Evolutionary conservation across 1,140 invertebrate species (phyloP).

Genomic region (Lepidurus couesii): DNA sequence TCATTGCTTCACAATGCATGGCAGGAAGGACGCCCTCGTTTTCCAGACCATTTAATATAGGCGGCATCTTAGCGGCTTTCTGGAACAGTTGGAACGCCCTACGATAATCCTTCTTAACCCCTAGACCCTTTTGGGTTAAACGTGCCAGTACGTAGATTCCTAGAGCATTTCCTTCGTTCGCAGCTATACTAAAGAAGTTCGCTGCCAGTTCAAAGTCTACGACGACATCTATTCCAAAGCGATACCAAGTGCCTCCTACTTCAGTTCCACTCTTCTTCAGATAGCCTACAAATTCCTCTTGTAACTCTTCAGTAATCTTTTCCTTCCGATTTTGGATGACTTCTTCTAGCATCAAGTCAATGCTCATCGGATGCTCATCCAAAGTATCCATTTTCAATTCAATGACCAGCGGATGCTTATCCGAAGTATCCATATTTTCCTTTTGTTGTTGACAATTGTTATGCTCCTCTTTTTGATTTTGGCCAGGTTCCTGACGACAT

Average conservation of each 20-base stretch:
- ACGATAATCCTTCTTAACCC: background rate
- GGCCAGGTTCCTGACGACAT: no score
- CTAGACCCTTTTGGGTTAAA: background rate
- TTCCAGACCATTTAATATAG: background rate
- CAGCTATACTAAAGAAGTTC: background rate
- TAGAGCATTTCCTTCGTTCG: background rate
- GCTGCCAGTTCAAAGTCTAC: background rate
- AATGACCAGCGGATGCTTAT: no score
- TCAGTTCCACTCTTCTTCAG: background rate
- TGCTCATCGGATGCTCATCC: no score
- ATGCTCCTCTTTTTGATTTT: no score
- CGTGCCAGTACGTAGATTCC: background rate
- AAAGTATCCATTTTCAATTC: no score
- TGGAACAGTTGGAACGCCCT: background rate
- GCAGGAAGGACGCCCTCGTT: background rate
- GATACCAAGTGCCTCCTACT: background rate
- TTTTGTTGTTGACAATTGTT: no score
- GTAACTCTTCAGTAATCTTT: no score
- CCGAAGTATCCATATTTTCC: no score
- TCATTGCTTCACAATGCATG: background rate
- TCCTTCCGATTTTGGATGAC: no score
- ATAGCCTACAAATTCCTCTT: background rate
- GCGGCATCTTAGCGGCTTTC: background rate
- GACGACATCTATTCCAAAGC: background rate
- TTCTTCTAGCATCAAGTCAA: no score